A percentile compares a stretch with the other conserved stretches of the same genome.
Evolutionary conservation across 1,140 invertebrate genomes (phyloP).

Genomic region (Bombus terrestris): DNA sequence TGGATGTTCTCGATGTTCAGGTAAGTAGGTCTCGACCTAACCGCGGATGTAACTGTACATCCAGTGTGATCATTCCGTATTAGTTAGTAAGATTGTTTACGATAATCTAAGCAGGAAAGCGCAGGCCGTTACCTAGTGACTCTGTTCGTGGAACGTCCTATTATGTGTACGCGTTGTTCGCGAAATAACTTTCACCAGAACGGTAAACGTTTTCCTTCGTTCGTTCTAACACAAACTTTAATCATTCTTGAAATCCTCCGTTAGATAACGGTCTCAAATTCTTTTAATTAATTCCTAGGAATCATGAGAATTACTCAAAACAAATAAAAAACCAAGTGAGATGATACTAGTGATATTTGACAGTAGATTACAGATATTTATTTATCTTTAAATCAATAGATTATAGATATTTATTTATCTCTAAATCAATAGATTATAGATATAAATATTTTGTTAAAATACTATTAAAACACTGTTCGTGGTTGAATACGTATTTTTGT

Average conservation of each 20-base stretch:
- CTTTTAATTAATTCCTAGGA: not conserved
- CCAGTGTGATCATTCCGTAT: constrained; percentile 19
- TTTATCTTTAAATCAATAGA: no score
- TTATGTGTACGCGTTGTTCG: not conserved
- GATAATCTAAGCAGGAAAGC: constrained; percentile 23
- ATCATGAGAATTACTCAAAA: not conserved
- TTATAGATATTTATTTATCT: no score
- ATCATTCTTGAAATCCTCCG: not conserved
- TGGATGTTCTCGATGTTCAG: constrained; percentile 90
- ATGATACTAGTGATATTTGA: not conserved
- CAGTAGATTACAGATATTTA: no score
- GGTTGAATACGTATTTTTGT: no score
- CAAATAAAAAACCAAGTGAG: not conserved
- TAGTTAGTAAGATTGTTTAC: constrained; percentile 37
- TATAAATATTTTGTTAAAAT: no score
- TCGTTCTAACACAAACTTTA: no score
- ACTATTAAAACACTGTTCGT: no score
- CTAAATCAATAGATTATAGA: no score
- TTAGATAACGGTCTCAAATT: not conserved
- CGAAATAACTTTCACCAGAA: constrained; percentile 29
- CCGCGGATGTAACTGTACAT: constrained; percentile 44
- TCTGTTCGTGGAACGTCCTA: not conserved
- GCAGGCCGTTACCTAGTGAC: constrained; percentile 15
- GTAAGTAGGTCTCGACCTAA: constrained; percentile 69
- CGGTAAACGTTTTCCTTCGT: not conserved